A percentile compares a stretch with the other conserved stretches of the same genome.
These are phyloP conservation scores for Lochmaea crataegi DNA, from an alignment of 2,888 invertebrate species.

Conservation along the genomic window DNA sequence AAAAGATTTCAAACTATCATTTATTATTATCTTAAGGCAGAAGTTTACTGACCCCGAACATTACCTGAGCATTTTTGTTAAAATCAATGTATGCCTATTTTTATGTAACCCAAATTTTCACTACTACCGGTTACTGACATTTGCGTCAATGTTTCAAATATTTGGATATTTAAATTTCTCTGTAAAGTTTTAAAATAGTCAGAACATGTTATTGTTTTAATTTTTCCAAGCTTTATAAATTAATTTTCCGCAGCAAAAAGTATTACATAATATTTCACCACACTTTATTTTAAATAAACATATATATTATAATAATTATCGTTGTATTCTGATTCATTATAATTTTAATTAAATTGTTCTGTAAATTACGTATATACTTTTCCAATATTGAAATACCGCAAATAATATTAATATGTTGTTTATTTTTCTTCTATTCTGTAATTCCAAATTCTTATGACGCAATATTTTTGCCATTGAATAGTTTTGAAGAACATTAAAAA, in stretches of 20 bases:
- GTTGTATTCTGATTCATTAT: background rate
- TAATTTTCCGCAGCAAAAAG: background rate
- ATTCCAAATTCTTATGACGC: conserved; percentile 17
- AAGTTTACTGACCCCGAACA: conserved; percentile 25
- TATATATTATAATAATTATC: background rate
- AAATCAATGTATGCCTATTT: conserved; percentile 22
- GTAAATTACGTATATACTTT: background rate
- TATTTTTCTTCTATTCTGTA: conserved; percentile 12
- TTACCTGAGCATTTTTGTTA: conserved; percentile 22
- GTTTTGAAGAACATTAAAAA: conserved; percentile 8
- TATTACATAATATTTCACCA: background rate
- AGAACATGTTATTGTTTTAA: too few species aligned
- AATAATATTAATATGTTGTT: background rate
- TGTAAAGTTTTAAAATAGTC: background rate
- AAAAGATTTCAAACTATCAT: conserved; percentile 5
- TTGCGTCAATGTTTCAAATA: background rate
- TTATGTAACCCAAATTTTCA: conserved; percentile 27
- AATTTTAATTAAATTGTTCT: conserved; percentile 6
- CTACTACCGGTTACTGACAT: conserved; percentile 23
- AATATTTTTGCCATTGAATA: conserved; percentile 16
- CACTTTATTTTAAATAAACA: background rate
- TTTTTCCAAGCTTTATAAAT: background rate
- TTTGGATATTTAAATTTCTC: background rate
- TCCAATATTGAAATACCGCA: background rate
- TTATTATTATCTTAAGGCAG: conserved; percentile 16